Percentiles rank a stretch among this genome's conserved stretches.
phyloP scores from a whole-genome alignment of 2,113 vertebrate genomes.

The Peromyscus polionotus region DNA sequence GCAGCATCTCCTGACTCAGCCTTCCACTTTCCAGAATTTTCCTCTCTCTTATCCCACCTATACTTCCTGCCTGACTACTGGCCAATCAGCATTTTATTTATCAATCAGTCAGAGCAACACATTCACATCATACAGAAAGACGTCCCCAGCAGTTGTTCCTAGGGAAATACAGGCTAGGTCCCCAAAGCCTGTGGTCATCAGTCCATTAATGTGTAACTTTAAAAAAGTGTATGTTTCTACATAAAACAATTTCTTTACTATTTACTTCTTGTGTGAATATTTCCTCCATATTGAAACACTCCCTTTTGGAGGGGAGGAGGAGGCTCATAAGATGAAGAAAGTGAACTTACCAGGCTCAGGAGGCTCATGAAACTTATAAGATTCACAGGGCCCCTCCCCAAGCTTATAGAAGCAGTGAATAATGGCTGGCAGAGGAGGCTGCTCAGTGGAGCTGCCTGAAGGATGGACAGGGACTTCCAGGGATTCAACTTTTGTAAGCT shows the following conservation, averaged over 20 bases:
- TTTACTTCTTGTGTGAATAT: background rate
- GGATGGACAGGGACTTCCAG: background rate
- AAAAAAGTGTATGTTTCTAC: background rate
- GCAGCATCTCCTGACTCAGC: no score
- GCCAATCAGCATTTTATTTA: no score
- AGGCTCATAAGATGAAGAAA: background rate
- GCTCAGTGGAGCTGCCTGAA: background rate
- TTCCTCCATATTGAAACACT: background rate
- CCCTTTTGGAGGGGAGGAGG: background rate
- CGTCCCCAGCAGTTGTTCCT: background rate
- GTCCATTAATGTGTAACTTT: background rate
- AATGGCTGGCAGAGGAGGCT: no score
- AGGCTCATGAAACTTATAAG: background rate
- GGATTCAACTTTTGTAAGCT: background rate
- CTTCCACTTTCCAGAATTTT: no score
- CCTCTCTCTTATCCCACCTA: no score
- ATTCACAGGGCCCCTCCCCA: background rate
- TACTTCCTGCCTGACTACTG: no score
- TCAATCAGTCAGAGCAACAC: no score
- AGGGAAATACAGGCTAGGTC: background rate
- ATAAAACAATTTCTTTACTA: background rate
- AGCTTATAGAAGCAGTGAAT: background rate
- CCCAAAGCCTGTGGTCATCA: background rate
- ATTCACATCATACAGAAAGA: no score
- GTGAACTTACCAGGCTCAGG: background rate